These are phyloP conservation scores for Montifringilla adamsi DNA, from an alignment of 2,113 vertebrate species.

Conservation along the genomic window DNA sequence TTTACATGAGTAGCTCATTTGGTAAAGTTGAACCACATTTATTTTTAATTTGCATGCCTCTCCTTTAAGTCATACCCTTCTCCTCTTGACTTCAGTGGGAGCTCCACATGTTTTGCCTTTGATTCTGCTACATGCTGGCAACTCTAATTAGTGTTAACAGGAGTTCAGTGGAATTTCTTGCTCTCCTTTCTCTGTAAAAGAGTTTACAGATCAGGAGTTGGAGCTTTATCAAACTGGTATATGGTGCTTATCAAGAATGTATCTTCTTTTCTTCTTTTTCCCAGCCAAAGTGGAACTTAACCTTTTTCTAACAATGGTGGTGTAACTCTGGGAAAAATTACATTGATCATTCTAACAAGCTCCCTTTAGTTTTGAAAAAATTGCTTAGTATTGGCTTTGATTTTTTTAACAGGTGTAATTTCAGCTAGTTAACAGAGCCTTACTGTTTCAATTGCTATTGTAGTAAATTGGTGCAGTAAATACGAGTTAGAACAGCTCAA, in stretches of 20 bases:
- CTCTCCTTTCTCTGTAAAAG: neutral
- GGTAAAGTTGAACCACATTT: neutral
- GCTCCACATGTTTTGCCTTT: conserved; percentile 33
- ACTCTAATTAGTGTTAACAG: conserved; percentile 30
- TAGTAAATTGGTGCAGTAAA: neutral
- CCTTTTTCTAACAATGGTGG: neutral
- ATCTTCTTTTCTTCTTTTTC: neutral
- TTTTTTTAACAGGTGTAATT: neutral
- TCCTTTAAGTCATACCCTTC: conserved; percentile 18
- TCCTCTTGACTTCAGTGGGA: neutral
- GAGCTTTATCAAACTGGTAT: neutral
- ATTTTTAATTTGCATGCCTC: conserved; percentile 32
- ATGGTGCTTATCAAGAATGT: neutral
- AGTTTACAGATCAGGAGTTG: neutral
- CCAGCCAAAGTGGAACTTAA: neutral
- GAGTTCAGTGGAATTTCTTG: neutral
- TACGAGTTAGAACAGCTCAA: neutral
- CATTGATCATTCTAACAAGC: neutral
- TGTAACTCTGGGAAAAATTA: neutral
- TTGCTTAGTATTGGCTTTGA: neutral
- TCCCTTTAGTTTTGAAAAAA: neutral
- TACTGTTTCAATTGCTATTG: neutral
- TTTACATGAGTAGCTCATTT: conserved; percentile 1
- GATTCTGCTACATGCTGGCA: conserved; percentile 17
- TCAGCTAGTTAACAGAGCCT: neutral